Base-by-base conservation (phyloP, 2,888 invertebrate species). In the Polymixis flavicincta region DNA sequence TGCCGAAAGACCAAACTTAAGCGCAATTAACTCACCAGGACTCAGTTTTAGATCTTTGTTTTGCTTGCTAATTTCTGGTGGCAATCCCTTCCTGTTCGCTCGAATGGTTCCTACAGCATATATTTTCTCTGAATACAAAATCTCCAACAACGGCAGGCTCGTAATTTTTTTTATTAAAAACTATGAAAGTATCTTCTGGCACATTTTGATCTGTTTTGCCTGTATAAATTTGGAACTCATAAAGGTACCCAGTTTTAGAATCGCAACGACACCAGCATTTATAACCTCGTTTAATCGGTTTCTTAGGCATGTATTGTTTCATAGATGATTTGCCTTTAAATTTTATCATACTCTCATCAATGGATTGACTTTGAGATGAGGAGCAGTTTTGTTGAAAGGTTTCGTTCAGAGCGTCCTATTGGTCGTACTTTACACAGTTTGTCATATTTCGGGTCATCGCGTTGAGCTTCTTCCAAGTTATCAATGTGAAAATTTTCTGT, bases 81-180 rank as follows among this genome's bases (percentile, higher is more conserved):
- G 71, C 45, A 71, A 57, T 64, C 71, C 63, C 50, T 70, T 70
- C 25, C 52, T 50, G 37, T 52, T 61, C 22, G 22, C 48, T 57
- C 71, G 57, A 57, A 71, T 57, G 42, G 64, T 65, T 57, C 55
- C 71, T 32, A 65, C 64, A 71, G 64, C 71, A 71, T 57, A 52
- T 52, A 70, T 60, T n/a, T 60, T 50, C n/a, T 70, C 25, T 50
- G 50, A 60, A 52, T 52, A 60, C 37, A 70, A 70, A 60, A 52
- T 50, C n/a, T 61, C 69, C 70, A 70, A 50, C 50, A 61, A 70
- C 45, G 74, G 71, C 50, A 77, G 50, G 28, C 71, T 71, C 2
- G 80, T 74, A 60, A 77, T n/a, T n/a, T n/a, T n/a, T n/a, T n/a
- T n/a, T 75, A 42, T 81, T 77, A 72, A 81, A 81, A 22, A 59